These are phyloP conservation scores for Oscheius sp. DNA, from an alignment of 2,888 invertebrate species.

Conservation along the genomic window DNA sequence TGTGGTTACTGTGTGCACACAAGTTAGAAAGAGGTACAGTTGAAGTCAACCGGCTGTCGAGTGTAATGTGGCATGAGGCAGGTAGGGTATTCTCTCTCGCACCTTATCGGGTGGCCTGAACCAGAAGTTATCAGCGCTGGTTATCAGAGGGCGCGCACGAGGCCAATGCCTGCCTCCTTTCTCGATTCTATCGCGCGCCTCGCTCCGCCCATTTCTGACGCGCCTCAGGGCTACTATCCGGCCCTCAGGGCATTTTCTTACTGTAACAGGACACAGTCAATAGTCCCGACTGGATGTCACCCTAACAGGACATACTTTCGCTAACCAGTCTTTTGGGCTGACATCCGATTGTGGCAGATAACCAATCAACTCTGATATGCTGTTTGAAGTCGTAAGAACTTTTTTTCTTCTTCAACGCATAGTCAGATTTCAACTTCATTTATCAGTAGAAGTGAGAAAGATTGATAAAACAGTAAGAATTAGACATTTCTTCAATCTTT, in stretches of 20 bases:
- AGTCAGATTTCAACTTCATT: no score
- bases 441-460: neutral
- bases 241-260: neutral
- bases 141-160: slow-evolving; percentile 31
- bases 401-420: no score
- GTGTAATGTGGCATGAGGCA: slow-evolving; percentile 28
- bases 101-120: slow-evolving; percentile 32
- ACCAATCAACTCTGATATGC: neutral
- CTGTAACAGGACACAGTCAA: neutral
- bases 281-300: neutral
- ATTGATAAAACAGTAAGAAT: neutral
- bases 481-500: no score
- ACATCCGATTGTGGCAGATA: neutral
- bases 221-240: slow-evolving; percentile 29
- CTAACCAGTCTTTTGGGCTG: slow-evolving; percentile 6
- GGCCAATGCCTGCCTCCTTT: slow-evolving; percentile 30
- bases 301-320: slow-evolving; percentile 11
- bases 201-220: slow-evolving; percentile 29
- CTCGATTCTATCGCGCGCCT: slow-evolving; percentile 32
- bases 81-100: slow-evolving; percentile 25
- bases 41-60: slow-evolving; percentile 23
- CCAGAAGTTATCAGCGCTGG: slow-evolving; percentile 32
- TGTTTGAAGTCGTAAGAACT: no score
- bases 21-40: slow-evolving; percentile 4
- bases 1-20: slow-evolving; percentile 18